Conservation (phyloP, 2,888 invertebrate genomes). For the Mythimna albipuncta region DNA sequence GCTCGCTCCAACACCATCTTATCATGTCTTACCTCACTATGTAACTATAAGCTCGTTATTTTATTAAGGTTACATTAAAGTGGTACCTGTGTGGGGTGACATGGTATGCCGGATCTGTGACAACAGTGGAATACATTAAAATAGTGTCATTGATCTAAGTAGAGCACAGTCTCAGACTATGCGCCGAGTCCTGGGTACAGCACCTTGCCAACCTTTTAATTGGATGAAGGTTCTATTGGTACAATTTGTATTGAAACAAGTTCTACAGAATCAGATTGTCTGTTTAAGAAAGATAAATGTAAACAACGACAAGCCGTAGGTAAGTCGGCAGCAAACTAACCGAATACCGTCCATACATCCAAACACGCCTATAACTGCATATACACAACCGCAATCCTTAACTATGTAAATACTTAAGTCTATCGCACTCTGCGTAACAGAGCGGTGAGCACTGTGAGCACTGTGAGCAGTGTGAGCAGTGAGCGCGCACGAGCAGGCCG, state of each 20-base stretch:
- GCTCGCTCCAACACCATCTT: conserved; percentile 21
- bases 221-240: neutral
- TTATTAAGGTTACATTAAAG: conserved; percentile 45
- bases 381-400: conserved; percentile 43
- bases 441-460: conserved; percentile 9
- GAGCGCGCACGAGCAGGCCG: neutral
- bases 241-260: conserved; percentile 7
- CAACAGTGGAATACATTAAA: conserved; percentile 6
- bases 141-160: neutral
- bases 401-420: conserved; percentile 17
- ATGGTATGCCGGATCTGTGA: conserved; percentile 11
- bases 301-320: conserved; percentile 11
- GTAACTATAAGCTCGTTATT: conserved; percentile 63
- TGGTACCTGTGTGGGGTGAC: conserved; percentile 15
- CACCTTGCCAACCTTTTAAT: conserved; percentile 2
- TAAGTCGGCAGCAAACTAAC: conserved; percentile 20
- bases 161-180: neutral
- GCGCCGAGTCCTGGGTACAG: conserved; percentile 36
- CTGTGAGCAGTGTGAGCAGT: conserved; percentile 4
- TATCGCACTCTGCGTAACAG: conserved; percentile 12
- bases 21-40: conserved; percentile 42
- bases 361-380: conserved; percentile 18
- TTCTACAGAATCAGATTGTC: conserved; percentile 17
- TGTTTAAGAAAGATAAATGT: conserved; percentile 2
- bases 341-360: conserved; percentile 11